Percentiles rank a stretch among this genome's conserved stretches.
phyloP scores from a whole-genome alignment of 2,113 vertebrate species.

The Seriola aureovittata region DNA sequence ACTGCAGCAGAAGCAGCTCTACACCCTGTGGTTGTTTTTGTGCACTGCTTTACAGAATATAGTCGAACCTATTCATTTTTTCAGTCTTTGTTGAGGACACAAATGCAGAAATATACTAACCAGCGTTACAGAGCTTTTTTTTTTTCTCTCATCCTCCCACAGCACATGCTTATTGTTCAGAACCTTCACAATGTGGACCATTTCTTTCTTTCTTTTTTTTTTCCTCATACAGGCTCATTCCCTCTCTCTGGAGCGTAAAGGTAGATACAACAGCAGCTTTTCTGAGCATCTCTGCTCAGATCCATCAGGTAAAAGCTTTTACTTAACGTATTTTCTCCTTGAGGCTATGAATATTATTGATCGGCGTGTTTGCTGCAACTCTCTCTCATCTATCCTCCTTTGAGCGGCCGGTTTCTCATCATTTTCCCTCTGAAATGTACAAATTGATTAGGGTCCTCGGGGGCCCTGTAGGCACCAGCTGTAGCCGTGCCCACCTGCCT shows the following conservation, averaged over 20 bases:
- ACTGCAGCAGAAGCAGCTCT: slow-evolving; percentile 15
- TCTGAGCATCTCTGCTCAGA: slow-evolving; percentile 53
- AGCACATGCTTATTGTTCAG: background rate
- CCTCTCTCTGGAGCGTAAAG: slow-evolving; percentile 43
- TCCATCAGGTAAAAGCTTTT: slow-evolving; percentile 74
- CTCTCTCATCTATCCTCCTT: slow-evolving; percentile 82
- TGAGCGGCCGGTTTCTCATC: slow-evolving; percentile 78
- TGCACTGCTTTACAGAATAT: slow-evolving; percentile 13
- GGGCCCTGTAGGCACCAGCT: slow-evolving; percentile 71
- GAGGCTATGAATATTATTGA: slow-evolving; percentile 83
- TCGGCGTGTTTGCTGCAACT: slow-evolving; percentile 77
- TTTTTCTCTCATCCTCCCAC: background rate
- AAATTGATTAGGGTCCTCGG: slow-evolving; percentile 80
- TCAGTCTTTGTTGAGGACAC: background rate
- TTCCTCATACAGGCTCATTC: slow-evolving; percentile 19
- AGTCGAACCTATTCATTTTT: slow-evolving; percentile 6
- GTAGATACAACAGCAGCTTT: slow-evolving; percentile 47
- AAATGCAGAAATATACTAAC: slow-evolving; percentile 1
- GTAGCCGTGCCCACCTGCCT: slow-evolving; percentile 58
- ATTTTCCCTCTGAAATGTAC: slow-evolving; percentile 79
- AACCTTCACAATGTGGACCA: slow-evolving; percentile 1
- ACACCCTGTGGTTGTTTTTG: background rate
- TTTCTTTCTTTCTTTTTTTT: slow-evolving; percentile 18
- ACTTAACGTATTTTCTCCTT: slow-evolving; percentile 77
- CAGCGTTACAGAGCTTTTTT: background rate